Base-by-base conservation (phyloP, 2,113 vertebrate species). In the Lagopus leucura region DNA sequence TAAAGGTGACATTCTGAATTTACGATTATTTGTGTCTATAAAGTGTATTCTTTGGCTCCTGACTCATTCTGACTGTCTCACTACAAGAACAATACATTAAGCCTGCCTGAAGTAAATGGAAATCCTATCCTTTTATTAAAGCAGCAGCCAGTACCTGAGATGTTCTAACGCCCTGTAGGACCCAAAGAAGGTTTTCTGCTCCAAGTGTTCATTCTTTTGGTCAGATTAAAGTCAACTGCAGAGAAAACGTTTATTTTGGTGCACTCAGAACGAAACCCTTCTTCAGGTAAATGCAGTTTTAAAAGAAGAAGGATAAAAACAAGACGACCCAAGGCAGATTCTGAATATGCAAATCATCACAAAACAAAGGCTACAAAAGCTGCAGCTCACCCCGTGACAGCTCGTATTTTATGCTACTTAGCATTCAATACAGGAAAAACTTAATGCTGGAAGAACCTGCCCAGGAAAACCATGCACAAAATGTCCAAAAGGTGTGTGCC, bases 11-110 rank as follows among this genome's bases (percentile, higher is more conserved):
- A 99, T 99, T 99, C 98, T 98, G 98, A 99, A 99, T 99, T 99
- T 99, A 99, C 98, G 98, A 99, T 99, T 99, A 99, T 99, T 99
- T 99, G 99, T 99, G 99, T 99, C 99, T 99, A 99, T 99, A 99
- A 99, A 99, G 99, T 98, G 99, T 99, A 98, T 99, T 99, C 98
- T 98, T 98, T 98, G 98, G 98, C 98, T 98, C 98, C 98, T 98
- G 98, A 98, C 98, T 99, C 98, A 98, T 98, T 97, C 98, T 82
- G 97, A 97, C 97, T 98, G 98, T 98, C 98, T 98, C 98, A 97
- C 97, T 98, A 98, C 86, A 98, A 98, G 98, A 98, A 98, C 98
- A 99, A 99, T 98, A 98, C 98, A 99, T 99, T 99, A 99, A 98
- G 98, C 96, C 97, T 97, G 98, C 97, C 95, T 97, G 95, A 97